phyloP scores from a whole-genome alignment of 2,113 vertebrate species.

The Dicentrarchus labrax region DNA sequence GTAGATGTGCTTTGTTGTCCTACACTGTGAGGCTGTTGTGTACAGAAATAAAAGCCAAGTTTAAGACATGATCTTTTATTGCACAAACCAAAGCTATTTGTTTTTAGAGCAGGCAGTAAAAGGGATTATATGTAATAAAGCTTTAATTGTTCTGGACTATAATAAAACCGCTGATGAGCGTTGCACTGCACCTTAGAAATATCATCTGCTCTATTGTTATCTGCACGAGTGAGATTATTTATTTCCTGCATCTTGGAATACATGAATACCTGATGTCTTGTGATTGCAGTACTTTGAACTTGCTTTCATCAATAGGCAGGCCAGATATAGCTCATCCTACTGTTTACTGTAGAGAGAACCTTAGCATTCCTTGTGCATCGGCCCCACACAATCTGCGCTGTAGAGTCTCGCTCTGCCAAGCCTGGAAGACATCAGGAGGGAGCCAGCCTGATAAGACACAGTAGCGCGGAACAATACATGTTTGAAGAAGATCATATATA shows the following conservation, averaged over 20 bases:
- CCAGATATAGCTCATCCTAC: not conserved
- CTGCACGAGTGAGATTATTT: not conserved
- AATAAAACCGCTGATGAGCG: not conserved
- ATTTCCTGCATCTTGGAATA: not conserved
- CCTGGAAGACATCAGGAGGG: conserved; percentile 68
- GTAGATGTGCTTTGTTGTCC: not conserved
- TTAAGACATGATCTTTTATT: not conserved
- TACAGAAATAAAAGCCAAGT: not conserved
- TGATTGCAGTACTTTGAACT: not conserved
- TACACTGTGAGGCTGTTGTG: not conserved
- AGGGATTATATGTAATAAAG: not conserved
- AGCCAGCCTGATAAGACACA: conserved; percentile 80
- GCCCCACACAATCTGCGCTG: conserved; percentile 42
- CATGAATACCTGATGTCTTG: not conserved
- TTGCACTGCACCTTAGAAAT: not conserved
- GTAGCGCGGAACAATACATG: conserved; percentile 84
- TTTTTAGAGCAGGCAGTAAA: not conserved
- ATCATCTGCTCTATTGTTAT: not conserved
- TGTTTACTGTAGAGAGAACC: conserved; percentile 30
- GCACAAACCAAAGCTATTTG: not conserved
- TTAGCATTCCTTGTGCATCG: conserved; percentile 40
- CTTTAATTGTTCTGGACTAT: not conserved
- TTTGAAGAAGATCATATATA: conserved; percentile 87
- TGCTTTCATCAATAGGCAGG: conserved; percentile 8
- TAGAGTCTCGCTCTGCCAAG: conserved; percentile 71